Evolutionary conservation across 1,140 invertebrate species (phyloP).

Genomic region (Matsumurasca onukii): DNA sequence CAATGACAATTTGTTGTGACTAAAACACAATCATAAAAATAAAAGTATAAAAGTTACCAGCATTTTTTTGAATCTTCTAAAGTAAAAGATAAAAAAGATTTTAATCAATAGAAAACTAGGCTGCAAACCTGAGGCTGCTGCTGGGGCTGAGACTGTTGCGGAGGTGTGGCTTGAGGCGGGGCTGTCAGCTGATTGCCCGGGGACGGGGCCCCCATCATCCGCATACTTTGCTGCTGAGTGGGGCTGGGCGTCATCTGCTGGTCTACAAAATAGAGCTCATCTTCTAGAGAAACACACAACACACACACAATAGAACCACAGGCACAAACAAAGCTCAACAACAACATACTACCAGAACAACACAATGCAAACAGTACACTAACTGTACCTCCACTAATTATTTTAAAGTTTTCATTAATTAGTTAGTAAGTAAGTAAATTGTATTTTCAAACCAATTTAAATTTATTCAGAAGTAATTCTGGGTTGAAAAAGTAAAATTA

Average conservation of each 20-base stretch:
- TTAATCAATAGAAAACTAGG: no score
- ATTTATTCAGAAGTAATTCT: no score
- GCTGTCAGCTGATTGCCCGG: background rate
- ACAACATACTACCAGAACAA: no score
- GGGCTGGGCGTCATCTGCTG: constrained; percentile 12
- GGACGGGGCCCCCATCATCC: background rate
- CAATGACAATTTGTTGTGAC: no score
- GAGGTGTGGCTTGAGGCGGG: background rate
- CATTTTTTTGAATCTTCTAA: background rate
- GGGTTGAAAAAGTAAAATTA: no score
- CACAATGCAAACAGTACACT: no score
- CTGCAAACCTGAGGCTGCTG: constrained; percentile 43
- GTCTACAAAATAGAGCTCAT: constrained; percentile 27
- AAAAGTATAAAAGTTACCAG: background rate
- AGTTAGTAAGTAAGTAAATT: no score
- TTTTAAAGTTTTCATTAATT: no score
- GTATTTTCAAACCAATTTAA: no score
- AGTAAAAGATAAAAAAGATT: no score
- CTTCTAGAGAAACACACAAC: constrained; percentile 9
- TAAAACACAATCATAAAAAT: constrained; percentile 7
- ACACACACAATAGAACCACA: constrained; percentile 12
- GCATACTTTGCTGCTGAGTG: background rate
- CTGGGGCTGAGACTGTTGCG: constrained; percentile 27
- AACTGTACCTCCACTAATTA: no score
- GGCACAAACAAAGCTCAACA: no score